These are phyloP conservation scores for Tetramorium simillimum DNA, from an alignment of 1,140 invertebrate species.

Conservation along the genomic window DNA sequence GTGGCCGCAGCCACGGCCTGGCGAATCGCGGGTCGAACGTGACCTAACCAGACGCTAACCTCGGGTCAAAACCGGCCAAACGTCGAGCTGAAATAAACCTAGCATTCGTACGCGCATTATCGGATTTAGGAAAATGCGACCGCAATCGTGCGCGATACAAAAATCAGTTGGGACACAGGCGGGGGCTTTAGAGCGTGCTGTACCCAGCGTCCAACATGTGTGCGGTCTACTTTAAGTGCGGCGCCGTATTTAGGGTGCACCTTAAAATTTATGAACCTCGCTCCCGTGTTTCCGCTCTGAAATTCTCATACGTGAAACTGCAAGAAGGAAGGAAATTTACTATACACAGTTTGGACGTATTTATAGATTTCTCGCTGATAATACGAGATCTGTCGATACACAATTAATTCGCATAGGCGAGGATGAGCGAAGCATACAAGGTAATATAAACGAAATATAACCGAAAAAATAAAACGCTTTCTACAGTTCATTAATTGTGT, in stretches of 20 bases:
- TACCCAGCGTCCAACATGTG: background rate
- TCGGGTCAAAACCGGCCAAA: slow-evolving; percentile 46
- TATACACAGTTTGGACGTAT: too few species aligned
- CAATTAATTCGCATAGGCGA: background rate
- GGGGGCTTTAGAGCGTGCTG: too few species aligned
- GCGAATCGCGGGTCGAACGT: slow-evolving; percentile 48
- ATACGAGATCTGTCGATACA: background rate
- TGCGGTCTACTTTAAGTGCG: slow-evolving; percentile 8
- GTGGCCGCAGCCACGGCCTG: slow-evolving; percentile 40
- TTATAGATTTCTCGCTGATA: background rate
- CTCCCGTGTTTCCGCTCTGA: background rate
- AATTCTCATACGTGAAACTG: background rate
- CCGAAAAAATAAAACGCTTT: background rate
- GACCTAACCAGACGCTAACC: slow-evolving; percentile 52
- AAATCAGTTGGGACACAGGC: background rate
- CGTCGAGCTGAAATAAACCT: slow-evolving; percentile 45
- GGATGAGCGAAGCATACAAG: too few species aligned
- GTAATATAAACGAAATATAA: background rate
- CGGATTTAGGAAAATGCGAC: slow-evolving; percentile 33
- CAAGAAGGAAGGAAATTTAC: background rate
- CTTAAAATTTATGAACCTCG: background rate
- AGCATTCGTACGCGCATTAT: slow-evolving; percentile 41
- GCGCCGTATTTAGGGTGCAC: background rate
- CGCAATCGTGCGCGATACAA: background rate
- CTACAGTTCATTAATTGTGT: background rate